phyloP scores from a whole-genome alignment of 2,888 invertebrate species.

The Heteromyza rotundicornis region DNA sequence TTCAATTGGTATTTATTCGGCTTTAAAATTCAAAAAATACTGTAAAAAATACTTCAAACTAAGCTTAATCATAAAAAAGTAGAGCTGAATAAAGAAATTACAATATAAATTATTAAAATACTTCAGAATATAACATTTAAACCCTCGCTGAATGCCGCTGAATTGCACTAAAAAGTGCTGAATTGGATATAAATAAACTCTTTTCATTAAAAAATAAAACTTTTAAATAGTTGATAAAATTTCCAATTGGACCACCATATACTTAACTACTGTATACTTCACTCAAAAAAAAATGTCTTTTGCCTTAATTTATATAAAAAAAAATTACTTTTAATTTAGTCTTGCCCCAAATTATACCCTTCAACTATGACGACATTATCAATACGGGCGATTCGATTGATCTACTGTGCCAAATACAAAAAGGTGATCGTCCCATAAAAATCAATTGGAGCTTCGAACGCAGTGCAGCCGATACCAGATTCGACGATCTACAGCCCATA shows the following conservation, averaged over 20 bases:
- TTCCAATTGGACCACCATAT: not conserved
- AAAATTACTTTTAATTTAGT: constrained; percentile 63
- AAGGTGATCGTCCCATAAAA: constrained; percentile 72
- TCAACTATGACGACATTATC: constrained; percentile 75
- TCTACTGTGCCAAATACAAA: constrained; percentile 74
- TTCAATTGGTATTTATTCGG: too few relatives aligned
- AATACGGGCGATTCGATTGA: constrained; percentile 75
- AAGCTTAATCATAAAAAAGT: too few relatives aligned
- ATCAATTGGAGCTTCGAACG: constrained; percentile 70
- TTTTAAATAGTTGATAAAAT: not conserved
- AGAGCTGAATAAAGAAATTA: too few relatives aligned
- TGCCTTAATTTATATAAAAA: too few relatives aligned
- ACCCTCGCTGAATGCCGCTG: not conserved
- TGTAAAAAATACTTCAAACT: too few relatives aligned
- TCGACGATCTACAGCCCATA: constrained; percentile 46
- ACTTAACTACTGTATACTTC: not conserved
- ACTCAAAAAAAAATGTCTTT: too few relatives aligned
- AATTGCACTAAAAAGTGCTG: constrained; percentile 6
- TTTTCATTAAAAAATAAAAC: too few relatives aligned
- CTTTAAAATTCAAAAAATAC: too few relatives aligned
- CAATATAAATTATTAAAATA: too few relatives aligned
- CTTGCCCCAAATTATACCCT: constrained; percentile 78
- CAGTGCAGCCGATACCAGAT: constrained; percentile 38
- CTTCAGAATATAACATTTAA: too few relatives aligned
- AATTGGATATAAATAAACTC: not conserved